Conservation (phyloP, 2,113 vertebrate genomes). For the Daubentonia madagascariensis region DNA sequence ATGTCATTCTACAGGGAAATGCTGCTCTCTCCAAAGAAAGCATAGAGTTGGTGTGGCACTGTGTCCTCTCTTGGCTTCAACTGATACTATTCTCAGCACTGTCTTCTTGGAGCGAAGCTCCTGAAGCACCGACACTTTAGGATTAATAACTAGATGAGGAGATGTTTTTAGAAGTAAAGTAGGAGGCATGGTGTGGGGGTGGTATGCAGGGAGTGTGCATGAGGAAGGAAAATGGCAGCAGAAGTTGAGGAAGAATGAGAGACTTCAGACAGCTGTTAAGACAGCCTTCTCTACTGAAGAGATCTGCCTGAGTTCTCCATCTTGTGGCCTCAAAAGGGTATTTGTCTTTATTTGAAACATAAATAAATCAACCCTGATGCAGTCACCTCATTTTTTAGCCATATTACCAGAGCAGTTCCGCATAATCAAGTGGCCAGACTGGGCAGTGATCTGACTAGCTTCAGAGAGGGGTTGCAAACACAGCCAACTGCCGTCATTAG, state of each 20-base stretch:
- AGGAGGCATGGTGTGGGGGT: conserved; percentile 55
- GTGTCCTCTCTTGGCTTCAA: conserved; percentile 36
- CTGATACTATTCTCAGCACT: conserved; percentile 40
- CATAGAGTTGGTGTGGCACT: fast-evolving
- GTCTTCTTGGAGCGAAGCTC: conserved; percentile 46
- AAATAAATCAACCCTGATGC: not conserved
- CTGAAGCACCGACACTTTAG: not conserved
- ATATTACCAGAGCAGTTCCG: not conserved
- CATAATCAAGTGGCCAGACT: not conserved
- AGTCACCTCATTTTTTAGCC: not conserved
- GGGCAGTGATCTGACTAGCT: not conserved
- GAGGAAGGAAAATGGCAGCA: conserved; percentile 7
- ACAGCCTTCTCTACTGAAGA: not conserved
- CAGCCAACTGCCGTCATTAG: too few relatives aligned
- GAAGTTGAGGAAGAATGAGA: not conserved
- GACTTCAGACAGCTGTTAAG: not conserved
- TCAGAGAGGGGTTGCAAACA: not conserved
- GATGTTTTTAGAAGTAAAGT: conserved; percentile 74
- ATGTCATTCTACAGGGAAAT: not conserved
- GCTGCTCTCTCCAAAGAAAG: not conserved
- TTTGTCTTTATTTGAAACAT: not conserved
- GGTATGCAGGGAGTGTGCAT: not conserved
- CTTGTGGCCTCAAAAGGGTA: not conserved
- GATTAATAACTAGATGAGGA: conserved; percentile 71
- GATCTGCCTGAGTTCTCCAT: not conserved